Evolutionary conservation across 2,888 invertebrate genomes (phyloP).

Genomic region (Molorchus minor): DNA sequence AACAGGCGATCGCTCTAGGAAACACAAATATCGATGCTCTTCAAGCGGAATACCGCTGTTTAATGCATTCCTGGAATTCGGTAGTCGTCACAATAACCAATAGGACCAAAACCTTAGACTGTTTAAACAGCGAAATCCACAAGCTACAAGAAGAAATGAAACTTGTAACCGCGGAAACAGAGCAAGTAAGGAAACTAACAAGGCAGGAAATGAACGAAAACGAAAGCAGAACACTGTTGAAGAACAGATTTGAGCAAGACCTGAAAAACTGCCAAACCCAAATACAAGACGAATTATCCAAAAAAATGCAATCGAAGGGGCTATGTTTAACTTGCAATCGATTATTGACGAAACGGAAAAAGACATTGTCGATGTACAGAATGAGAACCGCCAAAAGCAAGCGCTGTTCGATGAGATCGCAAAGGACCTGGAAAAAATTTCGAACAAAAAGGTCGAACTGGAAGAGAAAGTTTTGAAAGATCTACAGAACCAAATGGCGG

Average conservation of each 20-base stretch:
- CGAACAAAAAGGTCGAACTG: constrained; percentile 66
- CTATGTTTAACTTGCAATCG: constrained; percentile 67
- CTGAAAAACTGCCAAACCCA: constrained; percentile 62
- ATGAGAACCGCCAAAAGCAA: constrained; percentile 44
- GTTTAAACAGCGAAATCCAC: constrained; percentile 66
- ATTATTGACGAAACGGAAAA: constrained; percentile 65
- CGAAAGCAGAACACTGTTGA: constrained; percentile 70
- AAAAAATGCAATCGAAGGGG: constrained; percentile 64
- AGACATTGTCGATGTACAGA: constrained; percentile 67
- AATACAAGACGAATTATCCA: constrained; percentile 67
- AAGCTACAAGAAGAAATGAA: constrained; percentile 62
- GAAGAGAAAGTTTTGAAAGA: constrained; percentile 66
- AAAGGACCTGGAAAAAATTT: constrained; percentile 65
- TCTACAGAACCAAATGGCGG: constrained; percentile 38
- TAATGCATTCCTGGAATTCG: constrained; percentile 79
- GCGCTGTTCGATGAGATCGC: constrained; percentile 28
- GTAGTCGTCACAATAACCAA: constrained; percentile 76
- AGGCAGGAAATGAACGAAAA: constrained; percentile 74
- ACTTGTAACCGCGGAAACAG: constrained; percentile 65
- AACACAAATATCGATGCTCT: constrained; percentile 77
- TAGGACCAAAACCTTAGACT: constrained; percentile 72
- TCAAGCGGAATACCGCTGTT: constrained; percentile 73
- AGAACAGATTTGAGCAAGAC: constrained; percentile 69
- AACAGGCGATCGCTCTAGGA: constrained; percentile 72
- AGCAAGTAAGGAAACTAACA: constrained; percentile 73